Conservation (phyloP, 2,113 vertebrate species). For the Suncus etruscus region DNA sequence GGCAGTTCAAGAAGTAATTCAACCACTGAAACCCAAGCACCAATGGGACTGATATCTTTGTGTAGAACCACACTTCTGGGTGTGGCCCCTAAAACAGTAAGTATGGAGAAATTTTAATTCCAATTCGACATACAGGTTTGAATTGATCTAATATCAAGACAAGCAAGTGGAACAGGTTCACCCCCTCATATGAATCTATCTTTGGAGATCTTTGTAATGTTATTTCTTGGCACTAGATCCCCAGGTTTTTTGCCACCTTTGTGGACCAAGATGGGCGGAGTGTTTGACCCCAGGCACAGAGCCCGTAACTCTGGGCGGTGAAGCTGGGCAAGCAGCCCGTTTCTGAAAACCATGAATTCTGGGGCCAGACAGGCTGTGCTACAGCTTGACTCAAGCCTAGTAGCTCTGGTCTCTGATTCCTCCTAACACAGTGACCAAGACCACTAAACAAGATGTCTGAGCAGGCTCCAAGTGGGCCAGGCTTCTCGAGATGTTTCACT, state of each 20-base stretch:
- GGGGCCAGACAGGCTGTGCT: background rate
- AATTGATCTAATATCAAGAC: background rate
- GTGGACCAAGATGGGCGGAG: background rate
- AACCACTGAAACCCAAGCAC: no score
- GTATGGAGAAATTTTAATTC: background rate
- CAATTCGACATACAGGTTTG: background rate
- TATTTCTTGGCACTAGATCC: background rate
- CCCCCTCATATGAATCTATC: background rate
- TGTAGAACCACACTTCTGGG: no score
- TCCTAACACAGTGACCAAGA: fast-evolving
- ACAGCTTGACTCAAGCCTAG: background rate
- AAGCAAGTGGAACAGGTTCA: background rate
- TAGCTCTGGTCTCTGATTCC: background rate
- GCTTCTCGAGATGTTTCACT: background rate
- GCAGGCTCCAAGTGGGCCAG: fast-evolving
- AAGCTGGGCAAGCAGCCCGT: background rate
- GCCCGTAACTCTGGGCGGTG: background rate
- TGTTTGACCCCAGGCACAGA: no score
- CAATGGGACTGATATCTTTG: no score
- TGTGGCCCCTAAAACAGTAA: no score
- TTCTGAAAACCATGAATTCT: background rate
- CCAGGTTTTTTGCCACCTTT: background rate
- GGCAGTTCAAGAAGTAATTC: no score
- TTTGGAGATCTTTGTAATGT: background rate
- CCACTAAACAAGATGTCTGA: background rate